Conservation (phyloP, 2,797 vertebrate species). For the Macropus fuliginosus region DNA sequence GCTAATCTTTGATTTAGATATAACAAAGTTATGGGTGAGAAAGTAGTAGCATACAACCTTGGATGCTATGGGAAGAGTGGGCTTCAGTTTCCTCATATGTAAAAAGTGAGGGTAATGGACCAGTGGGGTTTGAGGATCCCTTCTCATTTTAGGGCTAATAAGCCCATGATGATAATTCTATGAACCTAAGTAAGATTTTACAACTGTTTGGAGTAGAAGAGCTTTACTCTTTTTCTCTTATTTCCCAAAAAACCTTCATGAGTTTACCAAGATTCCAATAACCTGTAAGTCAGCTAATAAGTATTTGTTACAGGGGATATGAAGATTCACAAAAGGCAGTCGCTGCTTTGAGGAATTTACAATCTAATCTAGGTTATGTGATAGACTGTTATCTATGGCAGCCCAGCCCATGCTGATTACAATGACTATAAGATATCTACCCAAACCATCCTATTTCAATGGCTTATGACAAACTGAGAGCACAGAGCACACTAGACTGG, state of each 20-base stretch:
- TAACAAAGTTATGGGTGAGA: background rate
- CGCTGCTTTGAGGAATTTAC: background rate
- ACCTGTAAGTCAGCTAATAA: too few relatives aligned
- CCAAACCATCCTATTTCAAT: too few relatives aligned
- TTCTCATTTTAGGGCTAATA: background rate
- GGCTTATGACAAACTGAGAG: too few relatives aligned
- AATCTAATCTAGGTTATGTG: too few relatives aligned
- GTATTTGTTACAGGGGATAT: background rate
- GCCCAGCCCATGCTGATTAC: background rate
- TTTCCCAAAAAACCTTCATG: background rate
- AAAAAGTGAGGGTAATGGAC: background rate
- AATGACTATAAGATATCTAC: background rate
- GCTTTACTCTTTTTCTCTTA: background rate
- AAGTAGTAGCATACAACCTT: background rate
- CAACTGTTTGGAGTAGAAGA: background rate
- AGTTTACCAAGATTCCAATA: background rate
- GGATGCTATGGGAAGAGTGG: background rate
- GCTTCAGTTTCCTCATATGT: background rate
- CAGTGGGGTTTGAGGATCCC: background rate
- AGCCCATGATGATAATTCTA: background rate
- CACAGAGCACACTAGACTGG: background rate
- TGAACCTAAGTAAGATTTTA: background rate
- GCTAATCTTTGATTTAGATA: background rate
- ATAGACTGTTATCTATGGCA: background rate
- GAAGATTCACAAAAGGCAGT: background rate